Conservation (phyloP, 2,888 invertebrate species). For the Slavum lentiscoides region DNA sequence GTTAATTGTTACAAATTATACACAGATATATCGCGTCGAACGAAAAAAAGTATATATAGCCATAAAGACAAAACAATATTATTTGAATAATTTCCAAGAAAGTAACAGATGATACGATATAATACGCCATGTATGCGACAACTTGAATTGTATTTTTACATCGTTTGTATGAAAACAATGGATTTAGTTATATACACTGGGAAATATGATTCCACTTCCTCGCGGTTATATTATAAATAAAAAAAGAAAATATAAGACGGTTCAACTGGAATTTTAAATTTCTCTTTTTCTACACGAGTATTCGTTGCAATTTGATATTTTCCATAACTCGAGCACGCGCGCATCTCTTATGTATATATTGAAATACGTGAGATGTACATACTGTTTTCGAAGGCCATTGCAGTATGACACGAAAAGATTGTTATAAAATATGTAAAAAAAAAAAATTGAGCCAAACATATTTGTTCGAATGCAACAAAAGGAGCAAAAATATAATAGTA, state of each 20-base stretch:
- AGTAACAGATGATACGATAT: background rate
- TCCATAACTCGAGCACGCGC: background rate
- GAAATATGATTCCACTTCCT: background rate
- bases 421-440: too few species aligned
- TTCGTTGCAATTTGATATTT: background rate
- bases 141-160: constrained; percentile 7
- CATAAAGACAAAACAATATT: background rate
- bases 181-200: constrained; percentile 4
- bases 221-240: background rate
- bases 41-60: background rate
- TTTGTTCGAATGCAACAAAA: too few species aligned
- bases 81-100: constrained; percentile 32
- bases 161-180: background rate
- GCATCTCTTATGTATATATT: too few species aligned
- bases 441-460: too few species aligned
- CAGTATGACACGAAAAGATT: too few species aligned
- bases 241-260: background rate
- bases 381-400: too few species aligned
- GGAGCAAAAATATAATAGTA: too few species aligned
- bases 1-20: background rate
- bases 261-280: background rate
- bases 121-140: background rate
- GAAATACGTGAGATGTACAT: too few species aligned
- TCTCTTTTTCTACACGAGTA: background rate
- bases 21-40: background rate